Conservation (phyloP, 2,113 vertebrate species). For the Cygnus buccinator region DNA sequence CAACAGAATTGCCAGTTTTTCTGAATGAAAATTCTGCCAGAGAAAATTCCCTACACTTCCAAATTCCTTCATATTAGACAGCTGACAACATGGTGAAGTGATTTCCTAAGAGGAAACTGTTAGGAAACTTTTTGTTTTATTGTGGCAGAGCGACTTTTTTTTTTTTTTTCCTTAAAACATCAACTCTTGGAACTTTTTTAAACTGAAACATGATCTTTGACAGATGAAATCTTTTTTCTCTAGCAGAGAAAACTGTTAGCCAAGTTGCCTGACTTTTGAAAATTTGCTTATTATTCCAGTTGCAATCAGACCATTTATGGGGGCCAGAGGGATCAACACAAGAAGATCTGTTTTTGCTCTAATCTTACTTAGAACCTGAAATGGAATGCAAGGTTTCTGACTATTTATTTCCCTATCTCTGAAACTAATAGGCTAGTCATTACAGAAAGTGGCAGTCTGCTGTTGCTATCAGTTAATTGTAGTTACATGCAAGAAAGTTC, state of each 20-base stretch:
- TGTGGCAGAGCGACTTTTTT: not conserved
- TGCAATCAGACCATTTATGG: not conserved
- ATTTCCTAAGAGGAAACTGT: not conserved
- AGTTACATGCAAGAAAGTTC: not conserved
- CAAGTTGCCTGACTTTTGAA: not conserved
- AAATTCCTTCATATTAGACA: not conserved
- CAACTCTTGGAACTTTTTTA: not conserved
- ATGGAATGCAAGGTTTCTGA: not conserved
- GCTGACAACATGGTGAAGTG: not conserved
- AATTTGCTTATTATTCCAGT: not conserved
- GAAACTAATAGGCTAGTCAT: not conserved
- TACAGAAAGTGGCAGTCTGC: not conserved
- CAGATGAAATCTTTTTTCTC: not conserved
- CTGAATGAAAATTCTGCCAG: not conserved
- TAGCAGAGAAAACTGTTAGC: not conserved
- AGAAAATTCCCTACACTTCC: not conserved
- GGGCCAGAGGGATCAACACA: not conserved
- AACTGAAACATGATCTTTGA: not conserved
- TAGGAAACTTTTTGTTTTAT: not conserved
- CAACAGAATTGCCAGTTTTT: not conserved
- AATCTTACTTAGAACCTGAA: not conserved
- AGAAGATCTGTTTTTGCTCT: not conserved
- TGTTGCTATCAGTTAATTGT: not conserved
- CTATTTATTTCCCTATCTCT: not conserved
- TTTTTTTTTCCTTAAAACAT: not conserved